Evolutionary conservation across 2,113 vertebrate species (phyloP), one percentile per base, ranked within the genome.

Genomic region (Rhinolophus sinicus): DNA sequence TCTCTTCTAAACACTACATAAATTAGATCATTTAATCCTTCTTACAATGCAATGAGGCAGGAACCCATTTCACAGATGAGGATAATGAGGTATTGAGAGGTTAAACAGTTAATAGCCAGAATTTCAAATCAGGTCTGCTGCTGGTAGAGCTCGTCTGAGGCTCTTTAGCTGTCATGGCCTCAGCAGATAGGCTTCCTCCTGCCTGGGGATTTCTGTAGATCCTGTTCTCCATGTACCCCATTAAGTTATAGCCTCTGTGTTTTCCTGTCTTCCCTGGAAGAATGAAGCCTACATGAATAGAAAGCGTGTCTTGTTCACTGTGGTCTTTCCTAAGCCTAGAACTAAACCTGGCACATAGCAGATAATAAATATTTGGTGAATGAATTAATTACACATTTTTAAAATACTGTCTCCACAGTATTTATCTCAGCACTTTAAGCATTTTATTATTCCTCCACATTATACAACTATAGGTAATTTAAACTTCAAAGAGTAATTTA

Each of bases 401-500:
- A 28, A 90, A 93, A 90, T 86, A 38, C 44, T 88, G 40, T 28
- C 33, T 92, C 73, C 47, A 91, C 54, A 70, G 58, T 93, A 92
- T 67, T 83, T 96, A 44, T 67, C 73, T 93, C 67, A 95, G 54
- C 60, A 83, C 30, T 76, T 93, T 85, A 88, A 72, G n/a, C 75
- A 95, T 81, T 93, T 82, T 78, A 62, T 82, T 91, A 47, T 70
- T 72, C 38, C 54, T 12, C 35, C 33, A 19, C 52, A 35, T 75
- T 75, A 93, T 62, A 76, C 69, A 83, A 80, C 33, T 64, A 22
- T 19, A n/a, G 44, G 54, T 93, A 88, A 88, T 84, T 88, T 54
- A 87, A 89, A 96, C 67, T 44, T 92, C 56, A 69, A 92, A 93
- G 60, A 88, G 54, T 94, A 78, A 93, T 85, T 91, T 75, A 89